Conservation (phyloP, 1,140 invertebrate genomes). For the Platorchestia sp. region DNA sequence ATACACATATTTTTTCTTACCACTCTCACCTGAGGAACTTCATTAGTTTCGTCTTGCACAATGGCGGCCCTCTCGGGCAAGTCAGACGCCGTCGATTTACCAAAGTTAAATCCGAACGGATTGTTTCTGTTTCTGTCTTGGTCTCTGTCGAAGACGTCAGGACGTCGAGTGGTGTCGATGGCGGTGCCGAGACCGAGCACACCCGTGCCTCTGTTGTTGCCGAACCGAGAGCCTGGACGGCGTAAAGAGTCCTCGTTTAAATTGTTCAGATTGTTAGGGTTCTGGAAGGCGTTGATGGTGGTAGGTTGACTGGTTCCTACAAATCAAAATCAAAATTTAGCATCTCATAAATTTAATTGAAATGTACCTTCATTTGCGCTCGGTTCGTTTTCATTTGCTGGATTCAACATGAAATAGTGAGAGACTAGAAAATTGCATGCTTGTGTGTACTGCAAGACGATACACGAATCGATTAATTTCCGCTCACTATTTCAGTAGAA, state of each 20-base stretch:
- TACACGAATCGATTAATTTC: too few relatives aligned
- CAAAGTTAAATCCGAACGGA: conserved; percentile 26
- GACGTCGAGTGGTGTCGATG: not conserved
- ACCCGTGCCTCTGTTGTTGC: not conserved
- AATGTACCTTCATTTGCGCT: not conserved
- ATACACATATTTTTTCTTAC: too few relatives aligned
- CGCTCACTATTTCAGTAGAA: too few relatives aligned
- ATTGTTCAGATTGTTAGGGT: not conserved
- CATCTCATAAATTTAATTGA: not conserved
- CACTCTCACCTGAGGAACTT: not conserved
- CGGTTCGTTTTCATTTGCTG: too few relatives aligned
- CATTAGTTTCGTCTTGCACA: not conserved
- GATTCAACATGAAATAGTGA: too few relatives aligned
- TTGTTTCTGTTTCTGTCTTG: not conserved
- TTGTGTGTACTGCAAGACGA: too few relatives aligned
- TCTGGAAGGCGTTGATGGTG: conserved; percentile 51
- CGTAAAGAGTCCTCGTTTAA: conserved; percentile 1
- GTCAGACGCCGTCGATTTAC: not conserved
- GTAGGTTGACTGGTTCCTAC: conserved; percentile 12
- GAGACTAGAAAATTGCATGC: too few relatives aligned
- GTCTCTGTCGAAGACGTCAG: not conserved
- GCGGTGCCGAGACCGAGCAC: not conserved
- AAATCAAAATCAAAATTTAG: not conserved
- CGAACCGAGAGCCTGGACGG: not conserved
- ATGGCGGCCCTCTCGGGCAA: conserved; percentile 18